Evolutionary conservation across 1,140 invertebrate genomes (phyloP), one percentile per base, ranked within the genome.

Genomic region (Diorhabda sublineata): DNA sequence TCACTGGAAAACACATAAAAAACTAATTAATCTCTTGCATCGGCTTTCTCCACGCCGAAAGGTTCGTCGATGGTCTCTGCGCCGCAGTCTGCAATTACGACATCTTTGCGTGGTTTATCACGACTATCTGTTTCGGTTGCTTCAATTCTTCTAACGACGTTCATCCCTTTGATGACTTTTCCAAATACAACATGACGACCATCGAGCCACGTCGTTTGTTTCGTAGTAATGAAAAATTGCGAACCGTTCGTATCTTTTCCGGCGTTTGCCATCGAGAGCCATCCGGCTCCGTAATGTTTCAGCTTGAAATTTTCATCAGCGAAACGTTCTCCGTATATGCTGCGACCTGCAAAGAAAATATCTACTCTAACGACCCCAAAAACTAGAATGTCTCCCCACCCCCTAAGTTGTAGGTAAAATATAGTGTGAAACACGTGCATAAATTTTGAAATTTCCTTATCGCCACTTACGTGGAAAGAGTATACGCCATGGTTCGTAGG

Each of bases 261-360:
- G 81, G 95, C 93, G 83, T 98, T 98, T 64, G 96, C 96, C 96
- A 98, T 98, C 0, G 94, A 96, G 63, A 98, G 81, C 94, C 95
- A 98, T 66, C 97, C 97, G 79, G 96, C 89, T 64, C 96, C 96
- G 81, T 96, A 97, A 80, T 99, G 98, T 78, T 95, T 96, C 76
- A 99, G 86, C 83, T 98, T 97, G 85, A 98, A 99, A 84, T 98
- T 98, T 80, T 98, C 96, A 86, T 99, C 97, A 58, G 87, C 89
- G 81, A 98, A 98, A 66, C 91, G 88, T 60, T 95, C 92, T 67
- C 96, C 96, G 79, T 95, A 98, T 77, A 99, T 98, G 75, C 95
- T 97, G 57, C 87, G 87, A 69, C 95, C 93, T 93, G 74, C 64
- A 80, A 78, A 67, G 73, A 61, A 60, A 44, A 43, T 67, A 47